These are phyloP conservation scores for Nudaria mundana DNA, from an alignment of 2,888 invertebrate genomes.

Conservation along the genomic window DNA sequence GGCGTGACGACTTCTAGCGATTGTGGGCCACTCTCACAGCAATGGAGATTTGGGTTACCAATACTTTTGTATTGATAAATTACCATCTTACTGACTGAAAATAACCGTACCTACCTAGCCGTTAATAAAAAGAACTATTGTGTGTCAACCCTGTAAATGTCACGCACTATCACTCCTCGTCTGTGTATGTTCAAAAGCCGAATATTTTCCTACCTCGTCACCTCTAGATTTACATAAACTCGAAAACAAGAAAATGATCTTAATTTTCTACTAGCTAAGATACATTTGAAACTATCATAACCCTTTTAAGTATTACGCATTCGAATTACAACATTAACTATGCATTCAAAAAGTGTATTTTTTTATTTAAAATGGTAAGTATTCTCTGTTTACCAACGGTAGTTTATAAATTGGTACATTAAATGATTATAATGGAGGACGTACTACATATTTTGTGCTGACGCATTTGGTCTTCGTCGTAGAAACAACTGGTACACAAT, in stretches of 20 bases:
- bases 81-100: too few relatives aligned
- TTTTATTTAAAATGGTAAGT: conserved; percentile 24
- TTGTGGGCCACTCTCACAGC: too few relatives aligned
- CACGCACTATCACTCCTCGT: conserved; percentile 72
- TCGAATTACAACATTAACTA: conserved; percentile 23
- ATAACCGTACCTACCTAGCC: too few relatives aligned
- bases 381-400: too few relatives aligned
- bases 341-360: conserved; percentile 16
- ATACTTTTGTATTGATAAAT: too few relatives aligned
- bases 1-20: too few relatives aligned
- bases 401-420: too few relatives aligned
- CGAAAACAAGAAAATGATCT: conserved; percentile 29
- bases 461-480: conserved; percentile 59
- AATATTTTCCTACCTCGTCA: conserved; percentile 78
- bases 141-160: conserved; percentile 57
- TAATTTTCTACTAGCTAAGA: conserved; percentile 26
- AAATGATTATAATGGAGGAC: conserved; percentile 44
- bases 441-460: conserved; percentile 57
- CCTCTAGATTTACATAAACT: conserved; percentile 46
- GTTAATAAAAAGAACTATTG: too few relatives aligned
- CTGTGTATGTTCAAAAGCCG: conserved; percentile 58
- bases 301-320: conserved; percentile 25
- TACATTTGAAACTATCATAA: conserved; percentile 2
- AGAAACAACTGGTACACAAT: conserved; percentile 59
- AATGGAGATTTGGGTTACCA: too few relatives aligned